phyloP scores from a whole-genome alignment of 2,888 invertebrate genomes.

The Epinotia brunnichana region DNA sequence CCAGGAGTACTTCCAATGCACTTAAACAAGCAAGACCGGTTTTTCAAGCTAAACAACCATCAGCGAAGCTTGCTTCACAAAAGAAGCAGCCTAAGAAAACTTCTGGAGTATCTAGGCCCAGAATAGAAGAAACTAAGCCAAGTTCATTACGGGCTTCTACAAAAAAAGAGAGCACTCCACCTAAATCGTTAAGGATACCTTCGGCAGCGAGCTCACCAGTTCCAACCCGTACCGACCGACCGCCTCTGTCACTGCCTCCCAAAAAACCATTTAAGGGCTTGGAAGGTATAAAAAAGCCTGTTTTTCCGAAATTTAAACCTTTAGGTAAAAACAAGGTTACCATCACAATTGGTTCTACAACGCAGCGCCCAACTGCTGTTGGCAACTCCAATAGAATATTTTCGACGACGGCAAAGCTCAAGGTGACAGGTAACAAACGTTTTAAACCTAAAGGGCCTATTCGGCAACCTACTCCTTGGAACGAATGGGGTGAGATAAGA shows the following conservation, averaged over 20 bases:
- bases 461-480: constrained; percentile 36
- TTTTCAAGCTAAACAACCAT: constrained; percentile 22
- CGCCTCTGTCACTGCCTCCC: constrained; percentile 48
- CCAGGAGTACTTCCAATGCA: neutral
- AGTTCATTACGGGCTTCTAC: constrained; percentile 13
- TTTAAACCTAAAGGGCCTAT: constrained; percentile 24
- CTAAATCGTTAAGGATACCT: constrained; percentile 51
- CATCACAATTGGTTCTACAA: constrained; percentile 53
- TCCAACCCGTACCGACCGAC: constrained; percentile 53
- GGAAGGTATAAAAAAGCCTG: constrained; percentile 39
- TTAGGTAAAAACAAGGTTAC: constrained; percentile 53
- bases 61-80: neutral
- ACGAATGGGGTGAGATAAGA: neutral
- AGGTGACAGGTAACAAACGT: constrained; percentile 6
- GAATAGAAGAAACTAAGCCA: constrained; percentile 21
- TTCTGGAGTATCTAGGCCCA: constrained; percentile 11
- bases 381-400: constrained; percentile 9
- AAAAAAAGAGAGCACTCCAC: constrained; percentile 33
- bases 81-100: constrained; percentile 17
- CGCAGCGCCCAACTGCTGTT: constrained; percentile 30
- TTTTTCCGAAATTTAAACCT: constrained; percentile 47
- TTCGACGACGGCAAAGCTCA: constrained; percentile 22
- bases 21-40: neutral
- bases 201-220: constrained; percentile 55
- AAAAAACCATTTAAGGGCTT: constrained; percentile 36